A percentile compares a stretch with the other conserved stretches of the same genome.
phyloP scores from a whole-genome alignment of 2,888 invertebrate genomes.

The Calliphora vomitoria region DNA sequence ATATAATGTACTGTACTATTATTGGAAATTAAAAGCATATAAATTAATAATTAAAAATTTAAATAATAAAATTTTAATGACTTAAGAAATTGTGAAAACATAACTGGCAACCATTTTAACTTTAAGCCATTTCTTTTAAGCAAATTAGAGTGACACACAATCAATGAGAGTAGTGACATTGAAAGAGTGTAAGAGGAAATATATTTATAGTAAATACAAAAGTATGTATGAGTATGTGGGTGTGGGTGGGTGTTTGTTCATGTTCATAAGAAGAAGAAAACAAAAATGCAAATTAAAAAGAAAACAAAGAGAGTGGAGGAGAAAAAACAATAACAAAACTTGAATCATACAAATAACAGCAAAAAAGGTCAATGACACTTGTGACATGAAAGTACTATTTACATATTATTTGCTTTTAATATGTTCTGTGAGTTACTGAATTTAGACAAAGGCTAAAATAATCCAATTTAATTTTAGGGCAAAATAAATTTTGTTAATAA shows the following conservation, averaged over 20 bases:
- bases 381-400: not conserved
- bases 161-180: constrained; percentile 23
- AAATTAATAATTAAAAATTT: constrained; percentile 18
- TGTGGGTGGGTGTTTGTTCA: not conserved
- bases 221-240: not conserved
- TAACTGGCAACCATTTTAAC: not conserved
- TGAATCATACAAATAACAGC: not conserved
- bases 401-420: too few relatives aligned
- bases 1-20: not conserved
- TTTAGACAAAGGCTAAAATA: too few relatives aligned
- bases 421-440: too few relatives aligned
- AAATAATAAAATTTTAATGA: constrained; percentile 5
- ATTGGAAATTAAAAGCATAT: not conserved
- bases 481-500: too few relatives aligned
- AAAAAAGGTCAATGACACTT: constrained; percentile 47
- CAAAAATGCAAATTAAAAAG: constrained; percentile 29
- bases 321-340: constrained; percentile 20
- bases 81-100: not conserved
- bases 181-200: constrained; percentile 46
- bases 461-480: too few relatives aligned
- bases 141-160: constrained; percentile 42
- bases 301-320: too few relatives aligned
- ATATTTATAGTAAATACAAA: not conserved
- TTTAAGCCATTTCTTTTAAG: constrained; percentile 10
- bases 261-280: constrained; percentile 18